Evolutionary conservation across 2,888 invertebrate genomes (phyloP).

Genomic region (Andrena chrysosceles): DNA sequence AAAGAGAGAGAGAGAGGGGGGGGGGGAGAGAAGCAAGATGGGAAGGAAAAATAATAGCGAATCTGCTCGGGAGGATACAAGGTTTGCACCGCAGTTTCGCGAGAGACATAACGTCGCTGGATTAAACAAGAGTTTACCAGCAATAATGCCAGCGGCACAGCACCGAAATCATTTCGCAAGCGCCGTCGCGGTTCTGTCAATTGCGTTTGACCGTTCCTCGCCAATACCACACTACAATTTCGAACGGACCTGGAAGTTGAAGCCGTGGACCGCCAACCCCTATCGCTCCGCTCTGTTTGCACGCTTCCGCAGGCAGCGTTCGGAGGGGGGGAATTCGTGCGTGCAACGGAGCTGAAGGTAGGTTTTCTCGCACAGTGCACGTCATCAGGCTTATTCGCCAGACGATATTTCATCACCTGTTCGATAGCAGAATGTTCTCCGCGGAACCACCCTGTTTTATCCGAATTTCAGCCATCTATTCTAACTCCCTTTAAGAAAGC

Average conservation of each 20-base stretch:
- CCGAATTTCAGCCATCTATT: no score
- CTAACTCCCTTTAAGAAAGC: no score
- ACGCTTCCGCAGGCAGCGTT: conserved; percentile 38
- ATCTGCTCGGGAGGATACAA: no score
- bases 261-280: conserved; percentile 45
- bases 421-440: neutral
- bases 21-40: neutral
- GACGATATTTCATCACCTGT: no score
- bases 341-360: no score
- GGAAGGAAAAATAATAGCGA: neutral
- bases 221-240: conserved; percentile 37
- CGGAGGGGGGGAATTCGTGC: no score
- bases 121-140: neutral
- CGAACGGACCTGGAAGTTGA: conserved; percentile 42
- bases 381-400: no score
- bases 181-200: neutral
- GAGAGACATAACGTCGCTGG: no score
- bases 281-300: conserved; percentile 64
- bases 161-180: conserved; percentile 14
- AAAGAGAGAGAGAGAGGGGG: no score
- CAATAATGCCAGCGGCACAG: neutral
- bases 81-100: no score
- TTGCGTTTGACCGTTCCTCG: conserved; percentile 20
- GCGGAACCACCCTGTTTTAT: neutral
- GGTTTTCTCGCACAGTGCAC: no score